Evolutionary conservation across 2,888 invertebrate species (phyloP).

Genomic region (Eupeodes latifasciatus): DNA sequence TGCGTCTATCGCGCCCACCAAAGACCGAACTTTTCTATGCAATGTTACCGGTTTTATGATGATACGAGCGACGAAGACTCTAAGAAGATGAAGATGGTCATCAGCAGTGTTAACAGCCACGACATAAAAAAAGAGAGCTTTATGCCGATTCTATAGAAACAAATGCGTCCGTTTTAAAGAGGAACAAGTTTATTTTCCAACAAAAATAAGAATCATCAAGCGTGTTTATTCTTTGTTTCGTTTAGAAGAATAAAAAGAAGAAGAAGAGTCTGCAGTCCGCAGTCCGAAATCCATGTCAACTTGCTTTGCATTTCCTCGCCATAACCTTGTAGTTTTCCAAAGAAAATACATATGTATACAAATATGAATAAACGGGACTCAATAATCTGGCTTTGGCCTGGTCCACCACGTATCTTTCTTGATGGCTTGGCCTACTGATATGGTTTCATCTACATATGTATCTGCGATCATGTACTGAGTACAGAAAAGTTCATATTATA

Average conservation of each 20-base stretch:
- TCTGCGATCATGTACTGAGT: conserved; percentile 21
- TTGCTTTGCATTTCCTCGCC: conserved; percentile 24
- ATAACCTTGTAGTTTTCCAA: conserved; percentile 15
- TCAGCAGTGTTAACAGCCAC: conserved; percentile 45
- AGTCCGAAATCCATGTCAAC: conserved; percentile 4
- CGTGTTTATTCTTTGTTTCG: conserved; percentile 45
- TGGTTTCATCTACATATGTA: conserved; percentile 47
- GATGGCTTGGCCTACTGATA: conserved; percentile 69
- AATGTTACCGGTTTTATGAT: conserved; percentile 62
- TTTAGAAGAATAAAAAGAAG: background rate
- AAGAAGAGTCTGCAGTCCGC: conserved; percentile 8
- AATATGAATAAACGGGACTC: conserved; percentile 60
- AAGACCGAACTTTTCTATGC: background rate
- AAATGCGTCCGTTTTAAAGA: conserved; percentile 63
- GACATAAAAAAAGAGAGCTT: conserved; percentile 32
- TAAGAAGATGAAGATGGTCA: conserved; percentile 36
- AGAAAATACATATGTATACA: background rate
- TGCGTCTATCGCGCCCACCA: conserved; percentile 24
- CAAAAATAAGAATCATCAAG: background rate
- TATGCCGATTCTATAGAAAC: conserved; percentile 53
- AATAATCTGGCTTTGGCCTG: conserved; percentile 53
- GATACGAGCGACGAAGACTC: background rate
- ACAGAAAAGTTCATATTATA: background rate
- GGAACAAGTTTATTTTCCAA: conserved; percentile 62
- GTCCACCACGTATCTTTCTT: conserved; percentile 52